Evolutionary conservation across 2,888 invertebrate genomes (phyloP).

Genomic region (Caprella mutica): DNA sequence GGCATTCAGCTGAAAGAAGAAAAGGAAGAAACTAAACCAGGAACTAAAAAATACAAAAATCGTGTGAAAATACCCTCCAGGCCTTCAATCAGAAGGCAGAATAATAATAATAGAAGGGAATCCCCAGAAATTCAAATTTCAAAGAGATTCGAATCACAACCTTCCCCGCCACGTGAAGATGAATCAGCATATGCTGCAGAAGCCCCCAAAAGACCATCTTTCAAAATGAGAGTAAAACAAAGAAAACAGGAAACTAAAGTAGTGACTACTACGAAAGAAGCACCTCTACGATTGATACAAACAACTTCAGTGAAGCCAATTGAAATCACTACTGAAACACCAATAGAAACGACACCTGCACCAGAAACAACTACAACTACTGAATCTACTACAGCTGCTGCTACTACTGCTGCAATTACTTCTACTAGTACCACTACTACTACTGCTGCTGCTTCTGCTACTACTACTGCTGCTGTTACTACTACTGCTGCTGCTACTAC

Average conservation of each 20-base stretch:
- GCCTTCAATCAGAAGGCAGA: too few species aligned
- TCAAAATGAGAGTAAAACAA: too few species aligned
- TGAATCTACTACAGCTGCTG: background rate
- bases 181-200: too few species aligned
- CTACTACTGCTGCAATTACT: background rate
- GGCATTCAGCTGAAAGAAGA: background rate
- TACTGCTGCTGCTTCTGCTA: background rate
- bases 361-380: background rate
- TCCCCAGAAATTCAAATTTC: too few species aligned
- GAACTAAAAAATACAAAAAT: background rate
- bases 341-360: too few species aligned
- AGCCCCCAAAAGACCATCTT: too few species aligned
- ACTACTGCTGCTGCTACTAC: background rate
- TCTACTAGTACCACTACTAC: background rate
- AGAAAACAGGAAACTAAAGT: too few species aligned
- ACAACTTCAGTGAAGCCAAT: too few species aligned
- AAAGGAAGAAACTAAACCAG: constrained; percentile 2
- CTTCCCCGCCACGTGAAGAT: too few species aligned
- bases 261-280: background rate
- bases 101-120: too few species aligned
- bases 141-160: too few species aligned
- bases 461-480: background rate
- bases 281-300: background rate
- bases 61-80: background rate
- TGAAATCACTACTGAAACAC: too few species aligned